Evolutionary conservation across 2,888 invertebrate genomes (phyloP), one percentile per base, ranked within the genome.

Genomic region (Petrophora chlorosata): DNA sequence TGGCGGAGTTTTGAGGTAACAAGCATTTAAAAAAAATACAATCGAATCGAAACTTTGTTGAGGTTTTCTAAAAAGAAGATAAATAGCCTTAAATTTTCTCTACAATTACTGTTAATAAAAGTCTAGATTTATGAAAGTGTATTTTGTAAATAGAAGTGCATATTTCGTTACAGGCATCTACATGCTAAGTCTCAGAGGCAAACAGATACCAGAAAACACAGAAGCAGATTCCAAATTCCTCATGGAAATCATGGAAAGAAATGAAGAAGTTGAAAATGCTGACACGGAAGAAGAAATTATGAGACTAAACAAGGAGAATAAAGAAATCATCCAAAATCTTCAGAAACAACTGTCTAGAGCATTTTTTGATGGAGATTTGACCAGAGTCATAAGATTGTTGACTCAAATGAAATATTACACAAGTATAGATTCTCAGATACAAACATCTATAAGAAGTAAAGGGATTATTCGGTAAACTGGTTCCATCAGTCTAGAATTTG

Each of bases 211-310:
- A 0, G 94, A 95, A 74, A 92, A 93, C 23, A 94, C 94, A 10
- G 91, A 92, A 53, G 70, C 94, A 8, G 93, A 95, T 65, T 89
- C 92, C 39, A 90, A 91, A 56, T 96, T 97, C 73, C 90, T 97
- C 0, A 92, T 94, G 90, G 91, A 94, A 76, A 95, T 98, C 56
- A 96, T 98, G 96, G 97, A 97, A 70, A 92, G 94, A 44, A 98
- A 98, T 82, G 98, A 98, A 87, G 93, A 94, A 79, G 93, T 97
- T 0, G 94, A 94, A 64, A 93, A 92, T 48, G 94, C 95, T 3
- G 82, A 90, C 7, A 82, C 91, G 2, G 84, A 89, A 47, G 85
- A 92, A 38, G 89, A 93, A 73, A 85, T 95, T 9, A 83, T 92
- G 59, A 67, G 83, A 39, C 74, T 96, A 1, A 90, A 93, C 46